Base-by-base conservation (phyloP, 2,888 invertebrate genomes). In the Cheilosia urbana region DNA sequence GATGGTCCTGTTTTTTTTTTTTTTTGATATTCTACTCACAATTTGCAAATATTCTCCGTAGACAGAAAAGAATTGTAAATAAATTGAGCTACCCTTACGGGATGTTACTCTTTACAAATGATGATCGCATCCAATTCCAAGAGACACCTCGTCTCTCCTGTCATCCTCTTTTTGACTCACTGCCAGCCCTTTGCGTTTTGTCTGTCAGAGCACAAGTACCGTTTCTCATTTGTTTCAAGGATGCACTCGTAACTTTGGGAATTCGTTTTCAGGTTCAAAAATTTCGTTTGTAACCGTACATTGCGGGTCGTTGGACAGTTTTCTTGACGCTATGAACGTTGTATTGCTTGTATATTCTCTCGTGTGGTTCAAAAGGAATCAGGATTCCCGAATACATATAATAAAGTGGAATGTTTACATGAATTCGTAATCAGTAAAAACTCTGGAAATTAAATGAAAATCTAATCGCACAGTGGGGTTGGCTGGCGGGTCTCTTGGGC, bases 161-260 rank as follows among this genome's bases (percentile, higher is more conserved):
- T 45, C 15, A 42, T 66, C 37, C 53, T 62, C 17, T 72, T 72
- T 66, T 49, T 30, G 21, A 60, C 69, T 63, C 49, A 34, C 24
- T 30, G 53, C 19, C 9, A 68, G 42, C 3, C 45, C 7, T 21
- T 37, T 53, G 51, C 55, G 17, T 57, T 79, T 49, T 78, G 51
- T 57, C 30, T 79, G 73, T 75, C 80, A 21, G 24, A 24, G 3
- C n/a, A 80, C 65, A 80, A 80, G 84, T 75, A 69, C 79, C 75
- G 84, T 49, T 71, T 75, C 79, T 80, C 80, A 80, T 80, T 80
- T 75, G 75, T 65, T 80, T 75, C 75, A 45, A 80, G 84, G 62
- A 69, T 84, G 60, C 65, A 79, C 69, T 79, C 47, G 73, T 63
- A 69, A 51, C 62, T 73, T 83, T 68, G 17, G 42, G 17, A 30